These are phyloP conservation scores for Engystomops pustulosus DNA, from an alignment of 2,113 vertebrate species.

Conservation along the genomic window DNA sequence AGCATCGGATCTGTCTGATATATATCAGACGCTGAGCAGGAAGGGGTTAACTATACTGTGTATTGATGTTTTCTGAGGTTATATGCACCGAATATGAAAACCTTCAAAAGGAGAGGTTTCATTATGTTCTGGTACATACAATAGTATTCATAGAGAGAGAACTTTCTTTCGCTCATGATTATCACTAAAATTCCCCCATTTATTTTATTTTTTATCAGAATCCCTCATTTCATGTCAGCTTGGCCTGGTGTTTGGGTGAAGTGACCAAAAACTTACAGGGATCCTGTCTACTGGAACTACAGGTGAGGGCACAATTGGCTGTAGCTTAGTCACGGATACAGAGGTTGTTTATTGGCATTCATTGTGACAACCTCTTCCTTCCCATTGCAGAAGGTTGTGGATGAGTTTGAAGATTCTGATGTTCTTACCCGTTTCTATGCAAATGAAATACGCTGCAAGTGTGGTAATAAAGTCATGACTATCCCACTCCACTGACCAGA, in stretches of 20 bases:
- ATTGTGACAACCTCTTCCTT: not conserved
- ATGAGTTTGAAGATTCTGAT: conserved; percentile 81
- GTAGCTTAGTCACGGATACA: no score
- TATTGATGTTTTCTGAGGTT: no score
- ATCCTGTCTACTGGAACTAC: conserved; percentile 77
- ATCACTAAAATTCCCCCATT: no score
- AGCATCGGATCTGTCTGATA: no score
- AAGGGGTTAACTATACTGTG: no score
- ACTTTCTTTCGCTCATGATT: no score
- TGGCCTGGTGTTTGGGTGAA: conserved; percentile 94
- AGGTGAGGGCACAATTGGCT: conserved; percentile 73
- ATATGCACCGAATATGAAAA: no score
- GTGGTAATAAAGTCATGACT: conserved; percentile 88
- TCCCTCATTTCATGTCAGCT: conserved; percentile 92
- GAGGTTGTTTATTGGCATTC: not conserved
- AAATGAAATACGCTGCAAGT: conserved; percentile 83
- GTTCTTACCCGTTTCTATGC: conserved; percentile 75
- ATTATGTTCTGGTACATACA: no score
- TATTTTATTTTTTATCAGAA: conserved; percentile 75
- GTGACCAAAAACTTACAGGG: conserved; percentile 70
- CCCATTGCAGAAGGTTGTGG: conserved; percentile 77
- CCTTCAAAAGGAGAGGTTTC: no score
- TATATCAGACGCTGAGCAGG: no score
- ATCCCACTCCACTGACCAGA: conserved; percentile 76
- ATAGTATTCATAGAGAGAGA: no score